These are phyloP conservation scores for Pseudoips prasinana DNA, from an alignment of 2,888 invertebrate genomes.

Conservation along the genomic window DNA sequence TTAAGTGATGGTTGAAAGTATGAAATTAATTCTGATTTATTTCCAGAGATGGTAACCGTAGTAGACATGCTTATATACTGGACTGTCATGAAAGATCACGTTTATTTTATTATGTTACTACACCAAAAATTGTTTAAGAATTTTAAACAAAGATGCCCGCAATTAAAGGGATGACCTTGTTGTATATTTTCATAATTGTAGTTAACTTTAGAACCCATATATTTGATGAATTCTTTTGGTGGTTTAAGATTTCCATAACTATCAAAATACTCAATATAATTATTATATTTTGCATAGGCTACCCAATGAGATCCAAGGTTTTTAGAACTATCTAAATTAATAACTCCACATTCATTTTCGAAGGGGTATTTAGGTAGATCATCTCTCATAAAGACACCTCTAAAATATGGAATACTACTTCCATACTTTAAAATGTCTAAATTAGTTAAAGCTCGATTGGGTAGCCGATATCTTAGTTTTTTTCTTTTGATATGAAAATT, in stretches of 20 bases:
- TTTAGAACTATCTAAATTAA: too few relatives aligned
- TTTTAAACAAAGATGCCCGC: too few relatives aligned
- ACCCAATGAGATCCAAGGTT: too few relatives aligned
- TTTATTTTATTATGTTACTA: constrained; percentile 3
- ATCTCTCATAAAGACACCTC: too few relatives aligned
- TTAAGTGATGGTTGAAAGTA: constrained; percentile 14
- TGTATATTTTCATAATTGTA: not conserved
- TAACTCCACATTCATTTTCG: not conserved
- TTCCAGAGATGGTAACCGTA: too few relatives aligned
- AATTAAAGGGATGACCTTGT: not conserved
- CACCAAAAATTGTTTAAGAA: constrained; percentile 12
- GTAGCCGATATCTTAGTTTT: too few relatives aligned
- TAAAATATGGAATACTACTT: constrained; percentile 10
- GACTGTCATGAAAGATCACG: too few relatives aligned
- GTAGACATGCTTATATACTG: too few relatives aligned
- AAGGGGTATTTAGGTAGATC: not conserved
- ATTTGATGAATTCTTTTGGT: constrained; percentile 1
- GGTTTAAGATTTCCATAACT: too few relatives aligned
- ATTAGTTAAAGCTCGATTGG: too few relatives aligned
- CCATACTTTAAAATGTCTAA: constrained; percentile 8
- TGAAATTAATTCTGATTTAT: constrained; percentile 10
- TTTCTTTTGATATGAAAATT: constrained; percentile 4
- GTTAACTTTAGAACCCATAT: not conserved
- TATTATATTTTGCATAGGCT: too few relatives aligned
- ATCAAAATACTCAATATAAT: too few relatives aligned